A percentile compares a stretch with the other conserved stretches of the same genome.
Evolutionary conservation across 2,797 vertebrate genomes (phyloP).

Genomic region (Gallinago solitaria): DNA sequence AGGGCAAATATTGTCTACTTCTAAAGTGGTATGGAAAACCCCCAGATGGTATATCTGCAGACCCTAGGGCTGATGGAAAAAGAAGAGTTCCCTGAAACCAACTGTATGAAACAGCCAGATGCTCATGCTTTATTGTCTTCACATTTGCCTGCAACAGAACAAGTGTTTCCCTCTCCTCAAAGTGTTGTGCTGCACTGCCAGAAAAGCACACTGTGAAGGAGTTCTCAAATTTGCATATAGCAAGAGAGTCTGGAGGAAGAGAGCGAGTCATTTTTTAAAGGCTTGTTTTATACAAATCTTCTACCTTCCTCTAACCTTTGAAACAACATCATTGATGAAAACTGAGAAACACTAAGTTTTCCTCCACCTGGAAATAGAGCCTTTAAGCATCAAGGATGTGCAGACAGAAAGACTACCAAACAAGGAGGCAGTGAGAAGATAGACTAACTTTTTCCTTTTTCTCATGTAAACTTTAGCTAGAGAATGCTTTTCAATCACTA

Average conservation of each 20-base stretch:
- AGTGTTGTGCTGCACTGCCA: neutral
- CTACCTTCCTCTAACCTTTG: neutral
- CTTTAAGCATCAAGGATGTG: slow-evolving; percentile 13
- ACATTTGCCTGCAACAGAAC: neutral
- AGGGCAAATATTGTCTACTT: neutral
- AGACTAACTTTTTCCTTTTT: slow-evolving; percentile 11
- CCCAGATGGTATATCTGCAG: neutral
- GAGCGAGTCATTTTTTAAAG: neutral
- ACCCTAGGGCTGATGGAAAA: neutral
- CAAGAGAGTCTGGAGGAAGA: neutral
- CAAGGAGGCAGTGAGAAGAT: slow-evolving; percentile 36
- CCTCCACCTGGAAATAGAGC: slow-evolving; percentile 20
- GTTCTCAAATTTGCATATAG: neutral
- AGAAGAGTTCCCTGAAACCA: neutral
- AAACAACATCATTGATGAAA: neutral
- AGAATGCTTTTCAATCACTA: neutral
- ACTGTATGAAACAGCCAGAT: neutral
- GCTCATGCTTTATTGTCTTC: neutral
- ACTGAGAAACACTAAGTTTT: neutral
- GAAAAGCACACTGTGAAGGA: neutral
- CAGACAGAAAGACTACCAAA: slow-evolving; percentile 18
- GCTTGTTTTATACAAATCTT: neutral
- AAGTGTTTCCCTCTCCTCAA: neutral
- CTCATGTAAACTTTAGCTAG: neutral
- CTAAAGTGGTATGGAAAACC: neutral